Evolutionary conservation across 2,888 invertebrate species (phyloP).

Genomic region (Temnothorax rugatulus): DNA sequence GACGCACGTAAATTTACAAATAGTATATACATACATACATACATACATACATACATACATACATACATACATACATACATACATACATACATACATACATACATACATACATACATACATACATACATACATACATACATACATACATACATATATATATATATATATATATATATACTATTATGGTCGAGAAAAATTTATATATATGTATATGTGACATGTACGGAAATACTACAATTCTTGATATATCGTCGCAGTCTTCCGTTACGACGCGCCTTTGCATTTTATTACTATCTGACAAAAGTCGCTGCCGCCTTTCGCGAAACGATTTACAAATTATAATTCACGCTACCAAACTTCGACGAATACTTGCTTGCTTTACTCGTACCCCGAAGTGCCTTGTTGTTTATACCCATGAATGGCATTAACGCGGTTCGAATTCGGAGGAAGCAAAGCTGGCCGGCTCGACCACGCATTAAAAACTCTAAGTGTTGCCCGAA

Average conservation of each 20-base stretch:
- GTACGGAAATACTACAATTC: conserved; percentile 20
- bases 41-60: neutral
- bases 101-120: too few relatives aligned
- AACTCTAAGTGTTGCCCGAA: neutral
- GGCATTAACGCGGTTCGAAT: neutral
- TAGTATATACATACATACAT: neutral
- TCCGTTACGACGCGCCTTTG: neutral
- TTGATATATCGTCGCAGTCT: neutral
- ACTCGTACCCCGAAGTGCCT: neutral
- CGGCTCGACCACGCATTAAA: neutral
- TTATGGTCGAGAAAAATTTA: too few relatives aligned
- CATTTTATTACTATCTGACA: neutral
- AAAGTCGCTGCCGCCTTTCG: neutral
- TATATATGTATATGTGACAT: neutral
- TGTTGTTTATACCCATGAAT: neutral
- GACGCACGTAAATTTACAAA: conserved; percentile 11
- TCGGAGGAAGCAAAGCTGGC: conserved; percentile 21
- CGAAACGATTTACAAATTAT: neutral
- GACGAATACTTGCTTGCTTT: neutral
- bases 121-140: too few relatives aligned
- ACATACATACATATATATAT: neutral
- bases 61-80: too few relatives aligned
- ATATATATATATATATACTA: too few relatives aligned
- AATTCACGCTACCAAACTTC: conserved; percentile 1
- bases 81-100: neutral